Evolutionary conservation across 2,888 invertebrate species (phyloP), one percentile per base, ranked within the genome.

Genomic region (Drosophila borealis): DNA sequence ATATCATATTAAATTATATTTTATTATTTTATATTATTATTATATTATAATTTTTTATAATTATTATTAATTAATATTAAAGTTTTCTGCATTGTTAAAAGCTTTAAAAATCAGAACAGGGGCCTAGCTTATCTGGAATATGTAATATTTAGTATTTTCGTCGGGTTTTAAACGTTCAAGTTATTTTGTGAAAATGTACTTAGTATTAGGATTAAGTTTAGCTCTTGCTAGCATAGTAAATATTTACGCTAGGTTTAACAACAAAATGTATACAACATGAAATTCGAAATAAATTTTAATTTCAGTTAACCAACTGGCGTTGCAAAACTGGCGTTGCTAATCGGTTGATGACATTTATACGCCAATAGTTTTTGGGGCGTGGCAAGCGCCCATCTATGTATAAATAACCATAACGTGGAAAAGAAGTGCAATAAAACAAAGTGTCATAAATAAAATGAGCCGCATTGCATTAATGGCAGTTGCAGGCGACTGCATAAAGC

Each of bases 401-500:
- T 76, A 81, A 77, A 80, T 75, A 74, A 62, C 57, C 67, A 78
- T 71, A 56, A 68, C 61, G 69, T 74, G 73, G 49, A 13, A 45
- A 74, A 74, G 65, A 78, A 84, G 75, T 89, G 81, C 79, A 89
- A 89, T 89, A 89, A 82, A 82, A 81, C 64, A 83, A 64, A 61
- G 70, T 36, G 66, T 67, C 82, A 85, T 82, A 89, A 82, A 82
- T 82, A 89, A 85, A 81, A 71, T 69, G 89, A 83, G 78, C 84
- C 84, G 77, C 88, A 82, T 86, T 88, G 86, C 89, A 89, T 88
- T 84, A 88, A 89, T 88, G 88, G 83, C 88, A 79, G 63, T 78
- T 85, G 88, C 89, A 87, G 88, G 81, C 66, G 53, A 75, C 82
- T 70, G 68, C 75, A 82, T 89, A 89, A 78, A 84, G 70, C 86